Base-by-base conservation (phyloP, 2,888 invertebrate genomes). In the Geophilus truncorum region DNA sequence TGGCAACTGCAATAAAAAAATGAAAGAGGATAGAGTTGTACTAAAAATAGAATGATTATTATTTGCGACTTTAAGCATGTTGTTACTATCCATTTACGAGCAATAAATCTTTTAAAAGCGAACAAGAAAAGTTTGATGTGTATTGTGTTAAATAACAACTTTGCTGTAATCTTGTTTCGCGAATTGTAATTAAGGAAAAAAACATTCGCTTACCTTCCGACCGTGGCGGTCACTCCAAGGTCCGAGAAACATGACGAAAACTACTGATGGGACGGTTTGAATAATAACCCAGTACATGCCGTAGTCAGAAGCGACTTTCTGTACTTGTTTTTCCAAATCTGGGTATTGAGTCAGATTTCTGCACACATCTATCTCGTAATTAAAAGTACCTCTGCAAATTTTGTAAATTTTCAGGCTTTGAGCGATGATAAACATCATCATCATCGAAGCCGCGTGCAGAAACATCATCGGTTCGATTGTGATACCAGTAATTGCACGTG, bases 221-320 rank as follows among this genome's bases (percentile, higher is more conserved):
- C 84, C 83, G 18, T 83, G 79, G 15, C 76, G 81, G 36, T 84
- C 84, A 40, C 82, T 83, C 84, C 84, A 84, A 4, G 83, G 51
- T 23, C 83, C 83, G 0, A 83, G 80, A n/a, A 84, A 82, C 25
- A 81, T 62, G 21, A 79, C 57, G n/a, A 83, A 30, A 10, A 83
- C 25, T 2, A 78, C 36, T 2, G 83, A 80, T 0, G 82, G 83
- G 0, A 81, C 25, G 40, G 81, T 80, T n/a, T 80, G 78, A 10
- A 83, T 80, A 18, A 83, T n/a, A 4, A 81, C 77, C 77, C 81
- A 80, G 7, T 75, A 82, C 21, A 83, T 25, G 23, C 80, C 70
- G 40, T 82, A 82, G 45, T 82, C 81, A 28, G 83, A 82, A 1
- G 82, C 80, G 3, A 82, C 36, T 51, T 77, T 81, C 70, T 83